Evolutionary conservation across 1,140 invertebrate genomes (phyloP).

Genomic region (Conus betulinus): DNA sequence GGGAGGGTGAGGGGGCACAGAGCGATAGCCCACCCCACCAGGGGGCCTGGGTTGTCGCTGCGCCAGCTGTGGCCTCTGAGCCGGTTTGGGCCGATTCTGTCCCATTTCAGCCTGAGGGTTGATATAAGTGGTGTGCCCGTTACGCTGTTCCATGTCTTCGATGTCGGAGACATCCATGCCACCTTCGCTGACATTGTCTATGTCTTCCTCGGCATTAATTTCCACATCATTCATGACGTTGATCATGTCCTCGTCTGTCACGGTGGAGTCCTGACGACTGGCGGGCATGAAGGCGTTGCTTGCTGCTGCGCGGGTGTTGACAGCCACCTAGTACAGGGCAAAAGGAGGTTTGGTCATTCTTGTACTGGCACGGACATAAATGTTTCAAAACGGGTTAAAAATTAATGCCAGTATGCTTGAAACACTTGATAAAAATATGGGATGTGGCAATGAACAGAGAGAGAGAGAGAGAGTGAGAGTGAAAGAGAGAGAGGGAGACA

Average conservation of each 20-base stretch:
- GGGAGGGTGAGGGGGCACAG: constrained; percentile 16
- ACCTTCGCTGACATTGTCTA: constrained; percentile 69
- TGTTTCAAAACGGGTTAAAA: no score
- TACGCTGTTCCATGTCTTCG: constrained; percentile 48
- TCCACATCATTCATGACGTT: constrained; percentile 33
- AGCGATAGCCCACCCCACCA: background rate
- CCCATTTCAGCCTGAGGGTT: background rate
- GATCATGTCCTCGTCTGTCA: constrained; percentile 29
- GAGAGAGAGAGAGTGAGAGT: no score
- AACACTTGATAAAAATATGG: no score
- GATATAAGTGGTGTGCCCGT: background rate
- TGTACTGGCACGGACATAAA: no score
- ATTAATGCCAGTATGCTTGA: no score
- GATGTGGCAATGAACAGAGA: no score
- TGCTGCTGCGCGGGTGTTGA: constrained; percentile 17
- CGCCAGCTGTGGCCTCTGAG: constrained; percentile 25
- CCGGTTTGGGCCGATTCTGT: background rate
- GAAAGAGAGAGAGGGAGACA: no score
- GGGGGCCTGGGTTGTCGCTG: constrained; percentile 27
- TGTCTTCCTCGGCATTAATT: constrained; percentile 48
- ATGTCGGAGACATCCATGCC: constrained; percentile 74
- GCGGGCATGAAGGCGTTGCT: background rate
- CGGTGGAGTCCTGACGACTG: constrained; percentile 29
- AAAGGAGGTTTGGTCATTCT: no score
- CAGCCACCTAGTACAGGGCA: background rate